These are phyloP conservation scores for Sebastes taczanowskii DNA, from an alignment of 2,797 vertebrate genomes.

Conservation along the genomic window DNA sequence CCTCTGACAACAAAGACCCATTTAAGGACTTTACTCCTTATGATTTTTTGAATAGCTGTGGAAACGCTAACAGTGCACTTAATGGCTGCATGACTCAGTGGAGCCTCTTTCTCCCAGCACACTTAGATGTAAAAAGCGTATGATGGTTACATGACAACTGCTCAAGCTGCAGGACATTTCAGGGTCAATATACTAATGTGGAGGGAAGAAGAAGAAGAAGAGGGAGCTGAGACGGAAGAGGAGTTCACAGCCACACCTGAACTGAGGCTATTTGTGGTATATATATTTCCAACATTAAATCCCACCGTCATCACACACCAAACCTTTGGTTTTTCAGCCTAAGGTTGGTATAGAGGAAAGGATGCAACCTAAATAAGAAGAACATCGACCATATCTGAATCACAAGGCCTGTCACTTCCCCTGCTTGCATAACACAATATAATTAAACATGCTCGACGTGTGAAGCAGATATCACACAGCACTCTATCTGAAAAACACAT, in stretches of 20 bases:
- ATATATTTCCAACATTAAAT: fast-evolving
- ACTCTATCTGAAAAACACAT: not conserved
- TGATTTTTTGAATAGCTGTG: constrained; percentile 1
- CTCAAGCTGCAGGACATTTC: constrained; percentile 50
- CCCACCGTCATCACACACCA: not conserved
- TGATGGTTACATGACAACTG: constrained; percentile 43
- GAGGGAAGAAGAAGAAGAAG: not conserved
- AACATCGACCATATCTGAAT: constrained; percentile 36
- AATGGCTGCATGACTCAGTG: constrained; percentile 32
- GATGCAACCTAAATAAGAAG: constrained; percentile 3
- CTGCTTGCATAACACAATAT: constrained; percentile 61
- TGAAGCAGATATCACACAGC: constrained; percentile 25
- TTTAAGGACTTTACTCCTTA: not conserved
- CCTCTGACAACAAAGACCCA: not conserved
- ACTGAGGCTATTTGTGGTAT: not conserved
- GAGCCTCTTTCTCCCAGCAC: not conserved
- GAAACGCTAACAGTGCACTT: not conserved
- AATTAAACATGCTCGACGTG: constrained; percentile 52
- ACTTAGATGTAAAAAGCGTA: constrained; percentile 12
- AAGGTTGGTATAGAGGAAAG: not conserved
- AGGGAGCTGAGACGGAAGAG: not conserved
- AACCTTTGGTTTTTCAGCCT: not conserved
- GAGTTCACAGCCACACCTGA: constrained; percentile 30
- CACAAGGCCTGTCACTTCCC: constrained; percentile 47
- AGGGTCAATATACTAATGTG: constrained; percentile 42